These are phyloP conservation scores for Myiotriccus ornatus DNA, from an alignment of 2,797 vertebrate species.

Conservation along the genomic window DNA sequence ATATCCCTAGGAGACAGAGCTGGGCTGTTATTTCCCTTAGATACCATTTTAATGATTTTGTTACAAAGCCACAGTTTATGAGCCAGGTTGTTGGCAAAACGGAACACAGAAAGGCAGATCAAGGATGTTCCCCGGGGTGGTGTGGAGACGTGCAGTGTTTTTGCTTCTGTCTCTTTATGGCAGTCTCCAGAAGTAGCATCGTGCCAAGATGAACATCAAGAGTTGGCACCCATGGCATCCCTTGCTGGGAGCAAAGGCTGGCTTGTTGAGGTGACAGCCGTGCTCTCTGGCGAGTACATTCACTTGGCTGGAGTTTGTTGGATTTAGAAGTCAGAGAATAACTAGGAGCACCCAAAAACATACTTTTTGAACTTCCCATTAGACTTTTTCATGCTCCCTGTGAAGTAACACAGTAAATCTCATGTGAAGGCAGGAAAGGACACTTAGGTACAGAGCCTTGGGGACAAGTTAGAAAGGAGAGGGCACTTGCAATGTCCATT, in stretches of 20 bases:
- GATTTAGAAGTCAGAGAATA: not conserved
- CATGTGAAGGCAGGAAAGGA: not conserved
- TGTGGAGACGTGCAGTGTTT: not conserved
- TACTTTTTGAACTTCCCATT: fast-evolving
- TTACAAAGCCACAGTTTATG: not conserved
- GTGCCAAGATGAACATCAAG: fast-evolving
- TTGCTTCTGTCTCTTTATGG: not conserved
- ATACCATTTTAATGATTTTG: not conserved
- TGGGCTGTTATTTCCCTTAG: not conserved
- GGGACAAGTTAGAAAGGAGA: not conserved
- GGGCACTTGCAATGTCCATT: not conserved
- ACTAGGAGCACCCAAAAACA: not conserved
- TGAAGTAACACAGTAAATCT: not conserved
- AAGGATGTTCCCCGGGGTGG: fast-evolving
- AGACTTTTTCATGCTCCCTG: not conserved
- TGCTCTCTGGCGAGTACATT: not conserved
- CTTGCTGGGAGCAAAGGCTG: not conserved
- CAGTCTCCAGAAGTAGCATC: not conserved
- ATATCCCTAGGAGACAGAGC: not conserved
- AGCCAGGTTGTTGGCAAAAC: not conserved
- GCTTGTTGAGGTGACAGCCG: not conserved
- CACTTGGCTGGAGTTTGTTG: not conserved
- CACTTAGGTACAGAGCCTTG: not conserved
- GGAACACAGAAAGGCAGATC: not conserved
- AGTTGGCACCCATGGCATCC: not conserved